Evolutionary conservation across 2,888 invertebrate genomes (phyloP), one percentile per base, ranked within the genome.

Genomic region (Ditula angustiorana): DNA sequence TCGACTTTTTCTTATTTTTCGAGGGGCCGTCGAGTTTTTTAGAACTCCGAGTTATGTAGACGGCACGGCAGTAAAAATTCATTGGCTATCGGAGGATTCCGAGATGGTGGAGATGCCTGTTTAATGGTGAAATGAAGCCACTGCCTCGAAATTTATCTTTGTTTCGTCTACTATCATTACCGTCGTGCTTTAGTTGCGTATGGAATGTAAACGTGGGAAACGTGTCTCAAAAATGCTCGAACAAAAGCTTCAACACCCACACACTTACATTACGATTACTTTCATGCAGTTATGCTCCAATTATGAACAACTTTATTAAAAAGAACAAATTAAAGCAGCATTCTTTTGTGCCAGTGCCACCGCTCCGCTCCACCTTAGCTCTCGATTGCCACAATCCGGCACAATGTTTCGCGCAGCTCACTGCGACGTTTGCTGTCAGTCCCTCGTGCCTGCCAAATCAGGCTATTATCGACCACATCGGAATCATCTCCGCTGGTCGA

Each of bases 61-160:
- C 74, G 73, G 78, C 71, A 74, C 74, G 76, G 80, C 75, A 79
- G 78, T 85, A 78, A 85, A 82, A 84, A 83, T 82, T 84, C 84
- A 84, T 82, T 75, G 84, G 78, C 74, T 71, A 76, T 79, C 76
- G 73, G 69, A 73, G 71, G 73, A 77, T 77, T 72, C 75, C 74
- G 71, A 75, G 79, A 79, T 78, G 73, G 71, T 68, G 53, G 66
- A 74, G 73, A 78, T 78, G 75, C 73, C 67, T 57, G 68, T 75
- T 72, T 66, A 72, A 74, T 67, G 73, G 76, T 66, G 69, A 75
- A 77, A 83, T 84, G 74, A 83, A 86, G 83, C 81, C 78, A 82
- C 84, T 78, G 81, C 67, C 66, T 64, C 66, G 49, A n/a, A n/a
- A 56, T 49, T 56, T 62, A 58, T 44, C 23, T 59, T 64, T 53